Percentiles rank a stretch among this genome's conserved stretches.
phyloP scores from a whole-genome alignment of 2,797 vertebrate species.

The Pangasius krempfi region DNA sequence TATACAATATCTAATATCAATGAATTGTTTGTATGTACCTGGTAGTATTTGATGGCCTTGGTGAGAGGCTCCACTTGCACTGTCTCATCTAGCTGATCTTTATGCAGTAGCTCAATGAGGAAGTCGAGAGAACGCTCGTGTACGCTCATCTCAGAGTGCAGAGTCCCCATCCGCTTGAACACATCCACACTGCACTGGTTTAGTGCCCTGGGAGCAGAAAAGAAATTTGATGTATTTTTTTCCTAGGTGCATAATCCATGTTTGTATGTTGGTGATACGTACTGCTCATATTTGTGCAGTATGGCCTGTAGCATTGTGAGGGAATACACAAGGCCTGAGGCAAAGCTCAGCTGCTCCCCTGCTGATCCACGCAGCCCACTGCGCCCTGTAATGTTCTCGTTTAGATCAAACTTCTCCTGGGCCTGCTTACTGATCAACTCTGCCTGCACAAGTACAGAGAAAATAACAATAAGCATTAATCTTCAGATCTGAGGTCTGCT shows the following conservation, averaged over 20 bases:
- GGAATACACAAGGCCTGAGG: constrained; percentile 90
- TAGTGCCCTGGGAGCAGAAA: constrained; percentile 68
- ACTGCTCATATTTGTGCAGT: constrained; percentile 95
- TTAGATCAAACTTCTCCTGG: constrained; percentile 95
- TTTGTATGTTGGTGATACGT: constrained; percentile 67
- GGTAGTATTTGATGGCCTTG: constrained; percentile 97
- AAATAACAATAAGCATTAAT: not conserved
- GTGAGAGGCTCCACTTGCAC: constrained; percentile 92
- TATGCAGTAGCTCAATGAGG: constrained; percentile 94
- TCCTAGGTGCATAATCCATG: not conserved
- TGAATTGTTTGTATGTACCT: constrained; percentile 72
- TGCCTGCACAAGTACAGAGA: constrained; percentile 71
- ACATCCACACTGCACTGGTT: constrained; percentile 87
- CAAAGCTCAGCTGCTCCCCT: constrained; percentile 95
- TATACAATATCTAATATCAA: not conserved
- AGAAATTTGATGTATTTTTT: not conserved
- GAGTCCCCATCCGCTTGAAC: constrained; percentile 90
- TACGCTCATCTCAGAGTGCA: constrained; percentile 94
- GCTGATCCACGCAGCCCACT: constrained; percentile 78
- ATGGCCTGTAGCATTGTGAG: constrained; percentile 89
- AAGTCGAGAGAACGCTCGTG: constrained; percentile 93
- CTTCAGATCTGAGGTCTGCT: not conserved
- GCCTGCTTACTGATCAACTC: constrained; percentile 95
- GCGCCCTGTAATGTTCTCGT: constrained; percentile 78
- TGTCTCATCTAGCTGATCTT: constrained; percentile 96